Evolutionary conservation across 2,888 invertebrate genomes (phyloP).

Genomic region (Caenorhabditis uteleia): DNA sequence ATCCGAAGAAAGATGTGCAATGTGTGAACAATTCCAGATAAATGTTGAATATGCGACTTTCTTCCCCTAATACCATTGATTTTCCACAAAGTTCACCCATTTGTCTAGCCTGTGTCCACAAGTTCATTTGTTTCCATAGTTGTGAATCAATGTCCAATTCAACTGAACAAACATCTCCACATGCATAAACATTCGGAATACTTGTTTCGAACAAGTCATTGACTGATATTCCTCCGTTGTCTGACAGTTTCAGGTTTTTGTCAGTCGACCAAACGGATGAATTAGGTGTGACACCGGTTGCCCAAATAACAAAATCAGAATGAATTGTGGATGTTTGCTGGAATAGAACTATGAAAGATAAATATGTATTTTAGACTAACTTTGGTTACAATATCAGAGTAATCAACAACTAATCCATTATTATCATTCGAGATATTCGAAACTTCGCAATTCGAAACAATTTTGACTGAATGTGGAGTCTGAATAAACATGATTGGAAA

Average conservation of each 20-base stretch:
- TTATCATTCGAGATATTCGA: background rate
- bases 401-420: conserved; percentile 1
- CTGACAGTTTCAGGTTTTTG: conserved; percentile 57
- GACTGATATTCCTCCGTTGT: conserved; percentile 85
- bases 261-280: conserved; percentile 51
- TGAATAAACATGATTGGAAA: too few relatives aligned
- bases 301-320: conserved; percentile 86
- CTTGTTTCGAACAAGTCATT: conserved; percentile 86
- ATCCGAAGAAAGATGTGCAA: conserved; percentile 91
- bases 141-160: conserved; percentile 80
- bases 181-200: conserved; percentile 83
- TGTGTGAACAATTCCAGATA: conserved; percentile 97
- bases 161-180: conserved; percentile 91
- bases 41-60: conserved; percentile 77
- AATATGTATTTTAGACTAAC: background rate
- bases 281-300: conserved; percentile 83
- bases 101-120: conserved; percentile 97
- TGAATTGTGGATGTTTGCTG: background rate
- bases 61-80: conserved; percentile 77
- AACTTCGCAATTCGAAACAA: conserved; percentile 10
- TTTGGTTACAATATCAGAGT: conserved; percentile 4
- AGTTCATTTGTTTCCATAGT: conserved; percentile 78
- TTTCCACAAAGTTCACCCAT: conserved; percentile 94
- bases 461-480: conserved; percentile 3
- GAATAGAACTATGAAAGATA: background rate